phyloP scores from a whole-genome alignment of 2,888 invertebrate species.

The Noctua pronuba region DNA sequence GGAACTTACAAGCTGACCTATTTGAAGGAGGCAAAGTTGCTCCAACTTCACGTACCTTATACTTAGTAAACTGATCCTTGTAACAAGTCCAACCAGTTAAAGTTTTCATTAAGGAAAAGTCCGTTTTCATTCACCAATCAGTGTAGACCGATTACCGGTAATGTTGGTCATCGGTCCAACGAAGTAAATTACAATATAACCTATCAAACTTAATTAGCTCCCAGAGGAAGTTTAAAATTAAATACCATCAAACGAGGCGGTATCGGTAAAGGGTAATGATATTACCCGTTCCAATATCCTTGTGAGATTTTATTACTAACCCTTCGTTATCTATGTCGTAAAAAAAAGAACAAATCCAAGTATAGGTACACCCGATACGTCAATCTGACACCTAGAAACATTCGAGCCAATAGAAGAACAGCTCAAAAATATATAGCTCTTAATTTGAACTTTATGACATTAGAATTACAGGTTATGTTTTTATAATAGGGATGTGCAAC shows the following conservation, averaged over 20 bases:
- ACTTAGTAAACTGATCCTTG: slow-evolving; percentile 18
- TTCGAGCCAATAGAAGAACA: slow-evolving; percentile 54
- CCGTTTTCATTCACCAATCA: slow-evolving; percentile 55
- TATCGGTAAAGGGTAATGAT: slow-evolving; percentile 57
- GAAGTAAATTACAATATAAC: slow-evolving; percentile 60
- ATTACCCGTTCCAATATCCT: slow-evolving; percentile 59
- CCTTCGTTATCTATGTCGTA: slow-evolving; percentile 50
- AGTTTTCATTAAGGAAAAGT: slow-evolving; percentile 57
- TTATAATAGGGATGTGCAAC: slow-evolving; percentile 73
- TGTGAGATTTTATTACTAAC: slow-evolving; percentile 52
- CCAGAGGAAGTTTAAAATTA: slow-evolving; percentile 65
- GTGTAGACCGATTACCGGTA: slow-evolving; percentile 39
- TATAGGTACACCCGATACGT: slow-evolving; percentile 75
- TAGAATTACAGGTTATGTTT: slow-evolving; percentile 69
- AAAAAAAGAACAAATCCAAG: slow-evolving; percentile 74
- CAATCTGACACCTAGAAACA: slow-evolving; percentile 79
- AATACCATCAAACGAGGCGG: slow-evolving; percentile 60
- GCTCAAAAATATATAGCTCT: slow-evolving; percentile 44
- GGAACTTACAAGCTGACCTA: slow-evolving; percentile 11
- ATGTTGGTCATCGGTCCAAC: slow-evolving; percentile 24
- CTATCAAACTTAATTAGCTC: slow-evolving; percentile 67
- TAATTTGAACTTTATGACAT: slow-evolving; percentile 73
- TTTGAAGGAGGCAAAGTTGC: neutral
- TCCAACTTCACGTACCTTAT: neutral
- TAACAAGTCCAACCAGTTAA: slow-evolving; percentile 44